These are phyloP conservation scores for Drosophila austrosaltans DNA, from an alignment of 2,888 invertebrate species.

Conservation along the genomic window DNA sequence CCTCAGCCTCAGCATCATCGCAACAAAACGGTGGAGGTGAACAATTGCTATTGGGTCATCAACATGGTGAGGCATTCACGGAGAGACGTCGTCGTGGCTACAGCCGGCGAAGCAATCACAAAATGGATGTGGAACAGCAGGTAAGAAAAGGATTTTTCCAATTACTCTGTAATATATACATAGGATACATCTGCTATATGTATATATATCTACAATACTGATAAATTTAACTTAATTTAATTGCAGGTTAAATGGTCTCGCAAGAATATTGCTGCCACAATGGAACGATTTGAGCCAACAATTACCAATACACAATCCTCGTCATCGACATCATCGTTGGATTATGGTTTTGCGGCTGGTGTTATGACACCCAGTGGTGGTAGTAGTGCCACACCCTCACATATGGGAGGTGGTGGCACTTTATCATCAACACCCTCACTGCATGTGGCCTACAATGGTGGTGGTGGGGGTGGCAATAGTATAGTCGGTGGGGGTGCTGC, in stretches of 20 bases:
- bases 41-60: constrained; percentile 62
- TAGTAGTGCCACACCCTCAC: constrained; percentile 75
- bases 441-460: constrained; percentile 70
- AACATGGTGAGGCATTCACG: constrained; percentile 78
- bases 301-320: constrained; percentile 69
- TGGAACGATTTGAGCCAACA: constrained; percentile 87
- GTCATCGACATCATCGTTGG: constrained; percentile 78
- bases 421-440: constrained; percentile 64
- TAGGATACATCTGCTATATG: background rate
- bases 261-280: constrained; percentile 87
- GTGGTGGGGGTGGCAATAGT: constrained; percentile 25
- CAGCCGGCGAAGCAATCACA: constrained; percentile 82
- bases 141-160: constrained; percentile 50
- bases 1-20: constrained; percentile 65
- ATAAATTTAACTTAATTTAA: background rate
- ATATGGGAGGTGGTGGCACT: constrained; percentile 53
- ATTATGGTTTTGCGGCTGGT: constrained; percentile 82
- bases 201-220: background rate
- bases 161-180: no score
- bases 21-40: constrained; percentile 73
- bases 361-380: constrained; percentile 79
- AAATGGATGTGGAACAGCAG: constrained; percentile 83
- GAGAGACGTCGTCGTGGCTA: constrained; percentile 81
- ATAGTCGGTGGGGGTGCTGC: no score
- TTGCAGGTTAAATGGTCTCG: constrained; percentile 86